These are phyloP conservation scores for Mesorhabditis spiculigera DNA, from an alignment of 2,888 invertebrate genomes.

Conservation along the genomic window DNA sequence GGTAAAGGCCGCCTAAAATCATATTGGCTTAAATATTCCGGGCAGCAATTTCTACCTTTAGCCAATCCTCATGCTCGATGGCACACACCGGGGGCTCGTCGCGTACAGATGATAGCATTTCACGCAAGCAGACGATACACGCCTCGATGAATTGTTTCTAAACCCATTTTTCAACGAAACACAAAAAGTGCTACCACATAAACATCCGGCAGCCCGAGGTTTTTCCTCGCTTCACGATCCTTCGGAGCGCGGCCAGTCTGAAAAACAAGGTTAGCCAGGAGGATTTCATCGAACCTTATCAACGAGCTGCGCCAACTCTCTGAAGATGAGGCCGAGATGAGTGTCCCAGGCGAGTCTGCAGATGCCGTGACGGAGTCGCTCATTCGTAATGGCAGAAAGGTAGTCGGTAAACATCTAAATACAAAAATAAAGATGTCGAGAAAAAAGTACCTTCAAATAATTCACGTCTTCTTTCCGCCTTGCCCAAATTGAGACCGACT, in stretches of 20 bases:
- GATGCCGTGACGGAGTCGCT: constrained; percentile 46
- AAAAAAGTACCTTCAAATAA: background rate
- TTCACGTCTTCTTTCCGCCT: background rate
- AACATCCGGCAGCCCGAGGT: constrained; percentile 37
- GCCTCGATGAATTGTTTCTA: constrained; percentile 15
- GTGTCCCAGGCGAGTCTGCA: constrained; percentile 51
- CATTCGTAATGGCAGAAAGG: constrained; percentile 8
- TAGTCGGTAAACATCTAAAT: background rate
- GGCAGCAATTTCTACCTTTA: constrained; percentile 14
- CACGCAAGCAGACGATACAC: constrained; percentile 9
- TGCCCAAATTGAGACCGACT: background rate
- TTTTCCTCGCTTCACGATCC: constrained; percentile 34
- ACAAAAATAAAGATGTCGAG: no score
- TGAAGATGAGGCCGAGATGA: constrained; percentile 36
- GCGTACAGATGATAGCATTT: constrained; percentile 21
- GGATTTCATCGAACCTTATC: constrained; percentile 23
- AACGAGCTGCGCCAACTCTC: constrained; percentile 25
- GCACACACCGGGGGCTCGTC: constrained; percentile 18
- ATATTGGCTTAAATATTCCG: background rate
- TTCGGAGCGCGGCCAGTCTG: constrained; percentile 26
- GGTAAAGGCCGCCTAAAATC: constrained; percentile 1
- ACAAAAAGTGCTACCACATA: constrained; percentile 20
- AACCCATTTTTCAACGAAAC: no score
- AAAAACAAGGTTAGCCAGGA: background rate
- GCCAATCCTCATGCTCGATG: constrained; percentile 19